A percentile compares a stretch with the other conserved stretches of the same genome.
phyloP scores from a whole-genome alignment of 1,140 invertebrate genomes.

The Drosophila mayri region DNA sequence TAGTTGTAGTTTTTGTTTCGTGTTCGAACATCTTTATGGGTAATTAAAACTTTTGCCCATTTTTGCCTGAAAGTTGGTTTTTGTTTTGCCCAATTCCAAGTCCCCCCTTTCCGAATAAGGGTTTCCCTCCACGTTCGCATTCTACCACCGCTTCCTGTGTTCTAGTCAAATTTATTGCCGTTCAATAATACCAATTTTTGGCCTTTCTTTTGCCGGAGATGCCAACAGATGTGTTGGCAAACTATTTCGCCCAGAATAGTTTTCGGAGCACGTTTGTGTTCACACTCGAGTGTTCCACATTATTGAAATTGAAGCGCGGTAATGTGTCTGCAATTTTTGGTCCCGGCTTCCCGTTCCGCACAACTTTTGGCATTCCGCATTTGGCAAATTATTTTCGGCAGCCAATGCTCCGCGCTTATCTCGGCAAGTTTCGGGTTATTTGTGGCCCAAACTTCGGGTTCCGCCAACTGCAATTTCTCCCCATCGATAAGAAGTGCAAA shows the following conservation, averaged over 20 bases:
- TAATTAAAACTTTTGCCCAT: conserved; percentile 84
- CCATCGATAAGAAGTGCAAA: conserved; percentile 42
- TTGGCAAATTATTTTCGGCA: conserved; percentile 73
- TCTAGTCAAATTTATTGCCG: conserved; percentile 74
- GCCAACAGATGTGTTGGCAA: conserved; percentile 60
- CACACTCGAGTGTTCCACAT: conserved; percentile 71
- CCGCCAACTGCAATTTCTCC: conserved; percentile 31
- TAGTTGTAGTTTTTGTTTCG: conserved; percentile 52
- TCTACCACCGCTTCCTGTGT: conserved; percentile 15
- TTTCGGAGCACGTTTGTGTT: conserved; percentile 62
- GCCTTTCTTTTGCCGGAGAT: conserved; percentile 49
- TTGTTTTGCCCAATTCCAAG: conserved; percentile 39
- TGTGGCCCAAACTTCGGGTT: conserved; percentile 46
- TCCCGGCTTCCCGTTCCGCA: conserved; percentile 27
- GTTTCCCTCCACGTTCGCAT: conserved; percentile 21
- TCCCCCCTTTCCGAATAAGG: conserved; percentile 1
- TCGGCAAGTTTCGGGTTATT: conserved; percentile 61
- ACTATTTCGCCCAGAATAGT: conserved; percentile 68
- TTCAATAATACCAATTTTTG: conserved; percentile 74
- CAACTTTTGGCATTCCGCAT: conserved; percentile 62
- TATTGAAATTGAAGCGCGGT: conserved; percentile 70
- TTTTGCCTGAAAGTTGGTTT: conserved; percentile 74
- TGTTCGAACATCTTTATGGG: conserved; percentile 80
- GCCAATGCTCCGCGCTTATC: conserved; percentile 53
- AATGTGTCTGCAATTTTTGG: conserved; percentile 54